phyloP scores from a whole-genome alignment of 2,888 invertebrate species.

The Ochropleura leucogaster region DNA sequence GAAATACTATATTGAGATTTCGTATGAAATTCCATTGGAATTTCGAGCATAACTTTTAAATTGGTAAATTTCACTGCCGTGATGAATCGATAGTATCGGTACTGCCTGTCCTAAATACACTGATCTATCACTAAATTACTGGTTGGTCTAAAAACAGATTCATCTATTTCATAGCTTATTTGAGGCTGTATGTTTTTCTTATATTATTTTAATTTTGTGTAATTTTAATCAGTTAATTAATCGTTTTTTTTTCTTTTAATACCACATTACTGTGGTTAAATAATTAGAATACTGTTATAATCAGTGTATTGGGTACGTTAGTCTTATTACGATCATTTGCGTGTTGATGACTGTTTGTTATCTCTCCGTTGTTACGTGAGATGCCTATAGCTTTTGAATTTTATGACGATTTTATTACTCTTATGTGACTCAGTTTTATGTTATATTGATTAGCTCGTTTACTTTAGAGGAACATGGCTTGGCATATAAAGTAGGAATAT shows the following conservation, averaged over 20 bases:
- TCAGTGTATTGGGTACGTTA: not conserved
- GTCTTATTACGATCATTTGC: conserved; percentile 38
- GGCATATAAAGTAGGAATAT: conserved; percentile 33
- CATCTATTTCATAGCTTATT: not conserved
- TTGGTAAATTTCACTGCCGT: not conserved
- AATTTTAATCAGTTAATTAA: not conserved
- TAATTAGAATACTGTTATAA: not conserved
- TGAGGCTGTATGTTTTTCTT: not conserved
- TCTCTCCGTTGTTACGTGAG: conserved; percentile 43
- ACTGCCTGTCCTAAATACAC: not conserved
- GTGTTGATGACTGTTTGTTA: conserved; percentile 53
- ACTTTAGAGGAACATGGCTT: conserved; percentile 30
- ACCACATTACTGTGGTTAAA: not conserved
- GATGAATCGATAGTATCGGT: too few species aligned
- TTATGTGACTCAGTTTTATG: conserved; percentile 49
- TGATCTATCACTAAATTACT: not conserved
- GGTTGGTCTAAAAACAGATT: not conserved
- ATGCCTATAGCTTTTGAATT: conserved; percentile 49
- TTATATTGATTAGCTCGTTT: conserved; percentile 51
- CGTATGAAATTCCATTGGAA: not conserved
- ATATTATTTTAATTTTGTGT: not conserved
- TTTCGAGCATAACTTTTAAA: not conserved
- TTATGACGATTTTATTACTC: conserved; percentile 57
- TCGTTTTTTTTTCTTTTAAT: not conserved
- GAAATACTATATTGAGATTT: conserved; percentile 13